Percentiles rank a stretch among this genome's conserved stretches.
Conservation (phyloP, 2,797 vertebrate species). For the Poecile montanus region DNA sequence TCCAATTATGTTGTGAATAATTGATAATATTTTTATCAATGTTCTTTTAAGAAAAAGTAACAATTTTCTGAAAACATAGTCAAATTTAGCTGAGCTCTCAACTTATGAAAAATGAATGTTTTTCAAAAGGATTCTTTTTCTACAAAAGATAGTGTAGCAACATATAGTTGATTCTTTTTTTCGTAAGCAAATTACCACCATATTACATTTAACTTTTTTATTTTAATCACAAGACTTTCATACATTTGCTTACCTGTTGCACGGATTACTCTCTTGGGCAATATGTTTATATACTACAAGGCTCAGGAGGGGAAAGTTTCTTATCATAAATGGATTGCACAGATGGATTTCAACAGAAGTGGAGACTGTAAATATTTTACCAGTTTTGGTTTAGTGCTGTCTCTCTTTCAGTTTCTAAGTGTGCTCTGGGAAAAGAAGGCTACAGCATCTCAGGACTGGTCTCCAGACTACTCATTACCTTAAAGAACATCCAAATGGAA, state of each 20-base stretch:
- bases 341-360: background rate
- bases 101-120: background rate
- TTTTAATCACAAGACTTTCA: background rate
- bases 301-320: background rate
- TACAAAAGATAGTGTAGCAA: background rate
- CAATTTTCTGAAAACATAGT: background rate
- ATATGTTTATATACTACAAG: background rate
- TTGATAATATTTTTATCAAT: background rate
- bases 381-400: background rate
- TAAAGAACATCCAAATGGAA: background rate
- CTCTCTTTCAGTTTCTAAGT: background rate
- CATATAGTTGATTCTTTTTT: background rate
- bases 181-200: background rate
- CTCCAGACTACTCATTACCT: background rate
- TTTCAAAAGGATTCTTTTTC: background rate
- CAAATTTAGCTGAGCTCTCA: background rate
- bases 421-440: background rate
- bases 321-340: background rate
- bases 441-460: background rate
- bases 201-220: background rate
- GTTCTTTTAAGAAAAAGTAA: background rate
- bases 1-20: background rate
- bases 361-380: background rate
- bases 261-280: fast-evolving
- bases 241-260: background rate